Percentiles rank a stretch among this genome's conserved stretches.
Evolutionary conservation across 2,888 invertebrate genomes (phyloP).

Genomic region (Eurytoma californica): DNA sequence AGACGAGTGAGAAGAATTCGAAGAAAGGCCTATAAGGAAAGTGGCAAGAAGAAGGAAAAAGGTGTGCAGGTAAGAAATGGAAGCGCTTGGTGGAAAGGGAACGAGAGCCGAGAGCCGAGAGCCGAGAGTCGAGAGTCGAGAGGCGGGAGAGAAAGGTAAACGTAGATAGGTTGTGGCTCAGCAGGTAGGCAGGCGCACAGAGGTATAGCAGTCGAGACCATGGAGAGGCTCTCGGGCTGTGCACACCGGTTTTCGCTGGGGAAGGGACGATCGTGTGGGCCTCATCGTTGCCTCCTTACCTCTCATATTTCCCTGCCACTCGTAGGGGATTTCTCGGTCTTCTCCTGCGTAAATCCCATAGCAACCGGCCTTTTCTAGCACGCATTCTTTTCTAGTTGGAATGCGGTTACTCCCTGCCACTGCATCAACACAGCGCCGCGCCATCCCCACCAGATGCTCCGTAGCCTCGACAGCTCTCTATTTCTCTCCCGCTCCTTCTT

Average conservation of each 20-base stretch:
- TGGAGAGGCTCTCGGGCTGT: neutral
- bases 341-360: constrained; percentile 57
- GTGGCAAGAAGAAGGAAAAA: neutral
- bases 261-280: constrained; percentile 41
- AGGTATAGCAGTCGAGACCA: neutral
- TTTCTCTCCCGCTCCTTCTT: neutral
- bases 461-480: neutral
- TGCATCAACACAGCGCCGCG: neutral
- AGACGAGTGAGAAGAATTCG: neutral
- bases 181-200: neutral
- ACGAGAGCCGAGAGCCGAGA: neutral
- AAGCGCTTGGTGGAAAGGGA: too few species aligned
- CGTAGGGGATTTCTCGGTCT: constrained; percentile 56
- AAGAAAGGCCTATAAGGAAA: neutral
- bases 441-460: neutral
- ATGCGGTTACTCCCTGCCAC: constrained; percentile 25
- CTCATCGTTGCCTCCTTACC: constrained; percentile 34
- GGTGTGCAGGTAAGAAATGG: neutral
- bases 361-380: constrained; percentile 54
- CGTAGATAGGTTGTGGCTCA: neutral
- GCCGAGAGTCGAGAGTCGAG: neutral
- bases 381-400: constrained; percentile 53
- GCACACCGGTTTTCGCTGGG: constrained; percentile 13
- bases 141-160: neutral
- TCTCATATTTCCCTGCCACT: constrained; percentile 51